Conservation (phyloP, 2,888 invertebrate genomes). For the Bellardia bayeri region DNA sequence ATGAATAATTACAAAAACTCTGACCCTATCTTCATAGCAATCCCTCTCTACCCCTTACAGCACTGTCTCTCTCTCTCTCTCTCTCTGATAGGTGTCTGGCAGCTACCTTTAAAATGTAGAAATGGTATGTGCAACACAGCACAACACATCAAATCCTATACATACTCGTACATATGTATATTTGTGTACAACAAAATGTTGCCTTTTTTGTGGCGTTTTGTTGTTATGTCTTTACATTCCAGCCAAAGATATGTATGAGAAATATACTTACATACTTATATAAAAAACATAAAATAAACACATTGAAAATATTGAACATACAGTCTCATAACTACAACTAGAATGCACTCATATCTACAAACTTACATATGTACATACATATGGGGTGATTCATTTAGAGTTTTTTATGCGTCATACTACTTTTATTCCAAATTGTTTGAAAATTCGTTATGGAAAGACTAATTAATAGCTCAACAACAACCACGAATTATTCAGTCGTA, state of each 20-base stretch:
- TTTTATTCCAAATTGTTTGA: too few relatives aligned
- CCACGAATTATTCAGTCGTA: too few relatives aligned
- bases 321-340: neutral
- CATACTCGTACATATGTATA: too few relatives aligned
- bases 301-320: neutral
- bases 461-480: too few relatives aligned
- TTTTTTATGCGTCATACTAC: too few relatives aligned
- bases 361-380: neutral
- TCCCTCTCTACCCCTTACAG: neutral
- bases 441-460: too few relatives aligned
- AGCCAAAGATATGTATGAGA: neutral
- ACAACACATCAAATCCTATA: neutral
- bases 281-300: neutral
- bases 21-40: too few relatives aligned
- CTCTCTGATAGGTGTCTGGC: neutral
- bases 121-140: slow-evolving; percentile 13
- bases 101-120: neutral
- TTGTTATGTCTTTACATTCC: neutral
- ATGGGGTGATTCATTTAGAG: too few relatives aligned
- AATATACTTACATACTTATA: neutral
- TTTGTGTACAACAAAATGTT: neutral
- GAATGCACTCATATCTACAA: too few relatives aligned
- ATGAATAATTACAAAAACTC: slow-evolving; percentile 39
- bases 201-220: neutral
- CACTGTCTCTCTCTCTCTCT: neutral